A percentile compares a stretch with the other conserved stretches of the same genome.
These are phyloP conservation scores for Thalassarche chlororhynchos DNA, from an alignment of 2,113 vertebrate species.

Conservation along the genomic window DNA sequence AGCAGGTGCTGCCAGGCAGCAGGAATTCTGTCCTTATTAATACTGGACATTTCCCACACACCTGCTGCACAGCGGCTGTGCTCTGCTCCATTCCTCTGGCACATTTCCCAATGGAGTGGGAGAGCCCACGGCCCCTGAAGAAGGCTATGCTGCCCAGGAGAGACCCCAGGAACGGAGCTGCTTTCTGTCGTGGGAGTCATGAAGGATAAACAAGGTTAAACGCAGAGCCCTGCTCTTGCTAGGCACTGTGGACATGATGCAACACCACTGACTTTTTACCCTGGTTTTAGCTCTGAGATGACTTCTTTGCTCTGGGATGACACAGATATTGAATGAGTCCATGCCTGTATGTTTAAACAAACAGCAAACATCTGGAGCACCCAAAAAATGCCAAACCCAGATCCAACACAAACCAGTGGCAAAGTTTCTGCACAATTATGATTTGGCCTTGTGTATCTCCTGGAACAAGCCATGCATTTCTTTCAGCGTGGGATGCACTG, in stretches of 20 bases:
- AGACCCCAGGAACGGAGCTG: neutral
- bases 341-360: too few species aligned
- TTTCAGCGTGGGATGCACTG: neutral
- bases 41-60: neutral
- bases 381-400: neutral
- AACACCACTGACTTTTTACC: neutral
- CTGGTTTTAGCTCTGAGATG: neutral
- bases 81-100: neutral
- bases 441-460: neutral
- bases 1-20: neutral
- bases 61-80: neutral
- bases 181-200: neutral
- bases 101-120: accelerated
- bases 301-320: neutral
- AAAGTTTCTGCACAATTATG: neutral
- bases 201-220: neutral
- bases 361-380: neutral
- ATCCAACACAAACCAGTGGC: accelerated
- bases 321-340: neutral
- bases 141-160: neutral
- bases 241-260: neutral
- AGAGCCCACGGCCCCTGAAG: neutral
- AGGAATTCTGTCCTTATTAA: neutral
- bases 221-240: neutral
- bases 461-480: neutral